These are phyloP conservation scores for Andrena cerasifolii DNA, from an alignment of 1,140 invertebrate genomes.

Conservation along the genomic window DNA sequence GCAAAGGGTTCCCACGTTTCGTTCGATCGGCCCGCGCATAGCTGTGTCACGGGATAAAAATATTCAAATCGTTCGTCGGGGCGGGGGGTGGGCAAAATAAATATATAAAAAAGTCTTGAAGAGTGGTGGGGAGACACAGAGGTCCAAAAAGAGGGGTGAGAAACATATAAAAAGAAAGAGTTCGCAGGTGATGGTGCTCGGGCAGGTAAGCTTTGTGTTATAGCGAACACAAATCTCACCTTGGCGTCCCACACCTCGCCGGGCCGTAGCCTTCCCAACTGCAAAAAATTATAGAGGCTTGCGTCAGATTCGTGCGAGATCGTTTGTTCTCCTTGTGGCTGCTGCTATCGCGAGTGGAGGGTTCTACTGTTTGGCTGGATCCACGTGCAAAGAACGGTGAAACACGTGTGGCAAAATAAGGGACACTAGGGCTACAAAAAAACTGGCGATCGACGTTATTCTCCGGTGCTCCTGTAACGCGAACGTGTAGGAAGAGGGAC, in stretches of 20 bases:
- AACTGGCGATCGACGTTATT: neutral
- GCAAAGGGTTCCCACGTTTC: neutral
- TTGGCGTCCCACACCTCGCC: slow-evolving; percentile 90
- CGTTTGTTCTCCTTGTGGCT: neutral
- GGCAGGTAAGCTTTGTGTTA: slow-evolving; percentile 85
- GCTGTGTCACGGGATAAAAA: neutral
- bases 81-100: slow-evolving; percentile 29
- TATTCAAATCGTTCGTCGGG: neutral
- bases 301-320: slow-evolving; percentile 64
- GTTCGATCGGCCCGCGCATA: neutral
- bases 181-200: slow-evolving; percentile 72
- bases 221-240: slow-evolving; percentile 88
- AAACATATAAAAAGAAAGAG: slow-evolving; percentile 55
- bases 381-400: neutral
- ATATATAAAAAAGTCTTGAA: slow-evolving; percentile 39
- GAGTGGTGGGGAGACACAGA: slow-evolving; percentile 26
- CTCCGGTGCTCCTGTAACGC: neutral
- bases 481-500: neutral
- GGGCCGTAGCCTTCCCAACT: slow-evolving; percentile 89
- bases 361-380: neutral
- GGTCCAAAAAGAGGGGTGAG: neutral
- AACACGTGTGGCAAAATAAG: neutral
- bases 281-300: slow-evolving; percentile 81
- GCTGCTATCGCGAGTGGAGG: neutral
- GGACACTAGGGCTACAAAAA: neutral